Evolutionary conservation across 1,140 invertebrate species (phyloP), one percentile per base, ranked within the genome.

Genomic region (Bicyclus anynana): DNA sequence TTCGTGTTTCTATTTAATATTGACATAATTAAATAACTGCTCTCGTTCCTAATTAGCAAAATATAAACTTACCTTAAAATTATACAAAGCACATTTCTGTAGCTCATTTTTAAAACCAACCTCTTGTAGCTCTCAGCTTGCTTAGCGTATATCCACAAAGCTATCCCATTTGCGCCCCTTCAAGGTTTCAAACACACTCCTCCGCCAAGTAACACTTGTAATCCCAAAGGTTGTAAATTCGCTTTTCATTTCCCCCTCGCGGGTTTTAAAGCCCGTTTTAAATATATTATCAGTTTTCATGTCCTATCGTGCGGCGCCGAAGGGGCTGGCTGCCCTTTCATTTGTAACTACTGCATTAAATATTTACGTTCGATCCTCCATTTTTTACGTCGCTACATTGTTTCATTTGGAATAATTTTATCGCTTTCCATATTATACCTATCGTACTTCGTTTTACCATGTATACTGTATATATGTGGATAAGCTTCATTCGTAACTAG

Each of bases 211-310:
- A 54, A 64, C 61, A 59, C 66, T 65, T 37, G 48, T 75, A 76
- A 76, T 79, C 74, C 76, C 74, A 67, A 65, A 59, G 73, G 75
- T 57, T 70, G 69, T 82, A 75, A 77, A 80, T 80, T 79, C 71
- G 59, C 69, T 73, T 70, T 72, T 58, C 55, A 58, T 61, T 69
- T 68, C 69, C 75, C 75, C 77, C 72, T 77, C 52, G 64, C 69
- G 65, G 64, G 65, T 74, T 80, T 77, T 74, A 80, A 77, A 77
- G 63, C 46, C 67, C 55, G 65, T 54, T 65, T 81, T 84, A 81
- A 86, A 86, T 79, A 83, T 82, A 76, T 83, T 82, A 83, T 80
- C 76, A 81, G 73, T 79, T 79, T 77, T 81, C 73, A 78, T 75
- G 71, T 66, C 56, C 69, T 82, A 66, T 82, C 83, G 80, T 86